Evolutionary conservation across 2,888 invertebrate genomes (phyloP).

Genomic region (Diarsia mendica): DNA sequence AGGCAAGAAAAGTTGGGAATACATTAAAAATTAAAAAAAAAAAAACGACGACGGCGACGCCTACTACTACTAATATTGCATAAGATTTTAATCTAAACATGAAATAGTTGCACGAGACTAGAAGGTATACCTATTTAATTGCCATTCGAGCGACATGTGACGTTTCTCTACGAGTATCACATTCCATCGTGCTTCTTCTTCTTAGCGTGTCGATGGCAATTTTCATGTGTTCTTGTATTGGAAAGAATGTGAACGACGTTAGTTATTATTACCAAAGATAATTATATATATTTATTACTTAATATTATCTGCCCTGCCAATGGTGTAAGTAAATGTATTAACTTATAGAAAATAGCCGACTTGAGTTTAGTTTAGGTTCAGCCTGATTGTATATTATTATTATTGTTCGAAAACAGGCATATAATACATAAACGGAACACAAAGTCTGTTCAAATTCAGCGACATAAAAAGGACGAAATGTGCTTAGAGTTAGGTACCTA

Average conservation of each 20-base stretch:
- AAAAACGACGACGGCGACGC: too few species aligned
- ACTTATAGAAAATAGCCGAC: not conserved
- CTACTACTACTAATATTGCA: constrained; percentile 5
- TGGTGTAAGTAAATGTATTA: constrained; percentile 12
- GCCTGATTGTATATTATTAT: not conserved
- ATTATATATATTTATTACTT: constrained; percentile 4
- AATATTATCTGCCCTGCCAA: constrained; percentile 1
- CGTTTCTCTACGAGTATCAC: constrained; percentile 1
- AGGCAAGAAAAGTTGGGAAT: too few species aligned
- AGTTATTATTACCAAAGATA: constrained; percentile 57
- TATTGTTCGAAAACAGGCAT: not conserved
- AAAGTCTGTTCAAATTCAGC: not conserved
- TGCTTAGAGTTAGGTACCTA: not conserved
- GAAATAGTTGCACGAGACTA: not conserved
- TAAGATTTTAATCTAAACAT: constrained; percentile 22
- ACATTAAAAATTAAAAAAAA: too few species aligned
- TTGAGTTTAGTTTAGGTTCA: not conserved
- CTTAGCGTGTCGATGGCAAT: too few species aligned
- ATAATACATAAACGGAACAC: not conserved
- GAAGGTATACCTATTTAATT: not conserved
- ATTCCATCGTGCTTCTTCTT: not conserved
- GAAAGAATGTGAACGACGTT: constrained; percentile 6
- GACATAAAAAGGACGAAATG: not conserved
- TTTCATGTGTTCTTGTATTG: not conserved
- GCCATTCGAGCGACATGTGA: not conserved